Evolutionary conservation across 2,797 vertebrate genomes (phyloP), one percentile per base, ranked within the genome.

Genomic region (Lithobates sylvaticus): DNA sequence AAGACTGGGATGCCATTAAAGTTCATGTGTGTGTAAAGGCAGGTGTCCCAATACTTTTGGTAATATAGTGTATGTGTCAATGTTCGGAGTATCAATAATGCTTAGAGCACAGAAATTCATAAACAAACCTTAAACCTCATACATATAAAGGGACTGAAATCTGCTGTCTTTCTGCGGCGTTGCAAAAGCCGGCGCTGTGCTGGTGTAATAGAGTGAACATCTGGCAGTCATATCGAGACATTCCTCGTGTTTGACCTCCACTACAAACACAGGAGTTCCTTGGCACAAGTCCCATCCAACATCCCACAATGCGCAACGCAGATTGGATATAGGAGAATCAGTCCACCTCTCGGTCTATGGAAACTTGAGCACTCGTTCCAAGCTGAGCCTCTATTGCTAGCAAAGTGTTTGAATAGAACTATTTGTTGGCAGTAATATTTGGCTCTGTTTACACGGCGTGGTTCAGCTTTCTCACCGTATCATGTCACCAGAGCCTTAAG

Each of bases 291-390:
- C 27, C 15, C 12, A 3, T 9, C 67, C 68, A 18, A 34, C 74
- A 58, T 78, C 44, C 65, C 42, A 69, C 64, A 34, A 27, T 9
- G 42, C 12, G 0, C 34, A 67, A 21, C 23, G 26, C 68, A 89
- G 91, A 93, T 92, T 93, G 92, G 92, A 85, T 86, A 88, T 69
- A 1, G 10, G 10, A 0, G 76, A 91, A 86, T 93, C 92, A 92
- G 90, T 83, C 92, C 91, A 93, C 89, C 68, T 90, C 90, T 90
- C 65, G 26, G 87, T 90, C 82, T 72, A 86, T 80, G 84, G 92
- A 92, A 93, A 92, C 87, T 27, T 84, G 88, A 91, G 88, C 77
- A 71, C 70, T 77, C 0, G 21, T 70, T n/a, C 86, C 67, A 88
- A 85, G 86, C 89, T 84, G 83, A 89, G 85, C 86, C 89, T 90